Base-by-base conservation (phyloP, 2,888 invertebrate genomes). In the Eustalomyia histrio region DNA sequence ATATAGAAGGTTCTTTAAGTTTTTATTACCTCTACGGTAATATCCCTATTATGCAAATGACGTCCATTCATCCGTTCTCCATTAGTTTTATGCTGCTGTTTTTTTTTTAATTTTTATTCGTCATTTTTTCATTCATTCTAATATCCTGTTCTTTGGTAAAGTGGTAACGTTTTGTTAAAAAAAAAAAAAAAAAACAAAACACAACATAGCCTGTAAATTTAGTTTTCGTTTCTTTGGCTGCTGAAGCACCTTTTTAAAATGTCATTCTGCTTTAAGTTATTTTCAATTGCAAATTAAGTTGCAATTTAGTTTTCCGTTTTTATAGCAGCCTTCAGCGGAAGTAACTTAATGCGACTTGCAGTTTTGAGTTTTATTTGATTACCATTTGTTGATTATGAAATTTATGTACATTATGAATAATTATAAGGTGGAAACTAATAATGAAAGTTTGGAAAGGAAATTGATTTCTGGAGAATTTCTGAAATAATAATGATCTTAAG, bases 201-300 rank as follows among this genome's bases (percentile, higher is more conserved):
- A n/a, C n/a, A n/a, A n/a, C n/a, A n/a, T 4, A 12, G 39, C 24
- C 14, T 61, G 18, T 9, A 61, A 43, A 47, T 43, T 61, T 10
- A 21, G 21, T 47, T 52, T 53, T 47, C 35, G 10, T 29, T 71
- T 29, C 16, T n/a, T 55, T 50, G n/a, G 43, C 17, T 14, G 12
- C 33, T 29, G 68, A 35, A 65, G 53, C 64, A 58, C 53, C 60
- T 65, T 60, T 53, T 43, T 21, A 29, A 43, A 73, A 47, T 76
- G 68, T 17, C 71, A 67, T 78, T 60, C 52, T 67, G 61, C 21
- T 60, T 63, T 50, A 10, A 67, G 21, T 71, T 58, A 75, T 78
- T 81, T 71, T 71, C 78, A 78, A 63, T 43, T 17, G 50, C 21
- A 74, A 81, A 78, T 81, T 55, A 39, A 75, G 74, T 78, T 65